Conservation (phyloP, 2,113 vertebrate species). For the Tupaia tana region DNA sequence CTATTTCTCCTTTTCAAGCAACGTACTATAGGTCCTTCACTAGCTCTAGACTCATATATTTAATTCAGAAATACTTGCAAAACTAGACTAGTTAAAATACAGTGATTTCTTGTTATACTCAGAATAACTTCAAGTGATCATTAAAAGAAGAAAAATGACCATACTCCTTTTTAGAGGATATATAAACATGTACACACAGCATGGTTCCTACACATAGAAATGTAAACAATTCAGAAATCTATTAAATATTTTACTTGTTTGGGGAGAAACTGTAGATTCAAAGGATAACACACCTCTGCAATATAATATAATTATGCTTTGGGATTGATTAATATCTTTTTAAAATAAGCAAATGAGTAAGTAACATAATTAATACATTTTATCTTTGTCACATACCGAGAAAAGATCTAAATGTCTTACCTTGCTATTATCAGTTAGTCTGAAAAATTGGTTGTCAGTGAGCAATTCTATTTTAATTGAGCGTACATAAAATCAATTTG, state of each 20-base stretch:
- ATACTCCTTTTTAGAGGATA: background rate
- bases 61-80: background rate
- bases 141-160: background rate
- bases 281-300: constrained; percentile 23
- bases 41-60: background rate
- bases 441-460: constrained; percentile 80
- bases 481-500: constrained; percentile 82
- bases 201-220: background rate
- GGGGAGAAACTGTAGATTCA: constrained; percentile 19
- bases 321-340: constrained; percentile 48
- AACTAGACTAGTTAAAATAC: background rate
- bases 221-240: background rate
- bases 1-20: background rate
- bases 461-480: constrained; percentile 83
- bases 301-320: constrained; percentile 8
- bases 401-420: constrained; percentile 66
- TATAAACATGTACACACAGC: background rate
- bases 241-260: background rate
- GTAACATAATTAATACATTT: constrained; percentile 51
- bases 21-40: background rate
- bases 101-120: background rate
- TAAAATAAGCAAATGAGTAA: constrained; percentile 52
- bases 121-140: background rate
- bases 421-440: constrained; percentile 74
- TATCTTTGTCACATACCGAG: constrained; percentile 40